A percentile compares a stretch with the other conserved stretches of the same genome.
Evolutionary conservation across 2,888 invertebrate species (phyloP).

Genomic region (Ischnus inquisitorius): DNA sequence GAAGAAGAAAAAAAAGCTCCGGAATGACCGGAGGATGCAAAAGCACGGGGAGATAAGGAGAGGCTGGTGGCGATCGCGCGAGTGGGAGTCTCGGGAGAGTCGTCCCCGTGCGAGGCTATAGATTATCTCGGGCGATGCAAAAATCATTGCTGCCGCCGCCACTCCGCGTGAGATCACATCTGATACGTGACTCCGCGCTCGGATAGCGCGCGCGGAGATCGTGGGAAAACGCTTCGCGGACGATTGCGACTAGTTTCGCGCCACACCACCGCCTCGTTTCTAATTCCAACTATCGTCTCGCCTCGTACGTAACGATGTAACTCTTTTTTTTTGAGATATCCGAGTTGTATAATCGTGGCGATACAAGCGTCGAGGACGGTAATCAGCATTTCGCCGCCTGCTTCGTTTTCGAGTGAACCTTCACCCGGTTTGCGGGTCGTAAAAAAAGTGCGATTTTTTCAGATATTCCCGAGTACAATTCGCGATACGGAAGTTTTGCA

Average conservation of each 20-base stretch:
- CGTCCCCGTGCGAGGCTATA: slow-evolving; percentile 69
- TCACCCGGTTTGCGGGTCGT: too few relatives aligned
- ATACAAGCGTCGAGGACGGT: background rate
- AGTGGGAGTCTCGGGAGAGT: slow-evolving; percentile 30
- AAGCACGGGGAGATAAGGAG: slow-evolving; percentile 9
- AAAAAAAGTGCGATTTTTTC: too few relatives aligned
- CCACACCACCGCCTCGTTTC: slow-evolving; percentile 35
- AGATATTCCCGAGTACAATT: too few relatives aligned
- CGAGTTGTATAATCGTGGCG: slow-evolving; percentile 1
- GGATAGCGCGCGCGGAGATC: slow-evolving; percentile 65
- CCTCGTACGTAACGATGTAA: background rate
- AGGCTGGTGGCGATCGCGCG: slow-evolving; percentile 20
- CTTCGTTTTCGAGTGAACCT: too few relatives aligned
- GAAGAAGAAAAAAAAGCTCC: slow-evolving; percentile 1
- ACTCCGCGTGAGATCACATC: slow-evolving; percentile 71
- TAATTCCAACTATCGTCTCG: slow-evolving; percentile 50
- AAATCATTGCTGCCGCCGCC: slow-evolving; percentile 71
- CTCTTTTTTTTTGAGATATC: slow-evolving; percentile 35
- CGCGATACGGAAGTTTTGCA: too few relatives aligned
- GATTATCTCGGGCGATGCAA: slow-evolving; percentile 74
- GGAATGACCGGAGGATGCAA: slow-evolving; percentile 1
- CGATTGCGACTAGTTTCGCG: slow-evolving; percentile 65
- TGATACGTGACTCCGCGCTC: slow-evolving; percentile 65
- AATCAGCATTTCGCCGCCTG: too few relatives aligned
- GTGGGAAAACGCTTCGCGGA: slow-evolving; percentile 70